Base-by-base conservation (phyloP, 2,888 invertebrate species). In the Mechanitis messenoides region DNA sequence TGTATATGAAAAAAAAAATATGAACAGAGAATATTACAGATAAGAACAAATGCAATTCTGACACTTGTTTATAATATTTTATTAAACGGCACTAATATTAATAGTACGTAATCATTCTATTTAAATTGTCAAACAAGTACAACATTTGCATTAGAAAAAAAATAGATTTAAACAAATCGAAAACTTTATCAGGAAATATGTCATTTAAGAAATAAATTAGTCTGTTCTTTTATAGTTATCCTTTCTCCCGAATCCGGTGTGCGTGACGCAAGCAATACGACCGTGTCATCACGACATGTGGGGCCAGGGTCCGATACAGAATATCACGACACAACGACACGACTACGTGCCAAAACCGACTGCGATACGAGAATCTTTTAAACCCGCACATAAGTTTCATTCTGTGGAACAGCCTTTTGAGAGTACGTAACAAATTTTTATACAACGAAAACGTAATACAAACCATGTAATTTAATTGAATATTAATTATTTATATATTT, bases 291-390 rank as follows among this genome's bases (percentile, higher is more conserved):
- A 92, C 78, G 93, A 92, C 76, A 88, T 93, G 74, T 87, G 92
- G 74, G 93, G 93, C 0, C 91, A 92, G 60, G 92, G 92, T 0
- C 94, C 94, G 9, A 93, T 95, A 91, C 93, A 94, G 81, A 92
- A 92, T 65, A 83, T 93, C 66, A 95, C 95, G 1, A 95, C 95
- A 0, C 93, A 94, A 69, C 93, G 94, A 47, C 94, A 94, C 76
- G 95, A 95, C 83, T 95, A 91, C 75, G 93, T 93, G 50, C 92
- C 93, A 0, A 94, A 94, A 74, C 93, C 93, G 0, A 86, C 86
- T 64, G 89, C 86, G 1, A 77, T 87, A 59, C 78, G 91, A 0
- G 84, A 83, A 58, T 84, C 77, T 63, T 86, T 75, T 74, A 86
- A 84, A 63, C 86, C 90, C 0, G 76, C 90, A 0, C 68, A 79